These are phyloP conservation scores for Zaprionus africanus DNA, from an alignment of 1,140 invertebrate genomes.

Conservation along the genomic window DNA sequence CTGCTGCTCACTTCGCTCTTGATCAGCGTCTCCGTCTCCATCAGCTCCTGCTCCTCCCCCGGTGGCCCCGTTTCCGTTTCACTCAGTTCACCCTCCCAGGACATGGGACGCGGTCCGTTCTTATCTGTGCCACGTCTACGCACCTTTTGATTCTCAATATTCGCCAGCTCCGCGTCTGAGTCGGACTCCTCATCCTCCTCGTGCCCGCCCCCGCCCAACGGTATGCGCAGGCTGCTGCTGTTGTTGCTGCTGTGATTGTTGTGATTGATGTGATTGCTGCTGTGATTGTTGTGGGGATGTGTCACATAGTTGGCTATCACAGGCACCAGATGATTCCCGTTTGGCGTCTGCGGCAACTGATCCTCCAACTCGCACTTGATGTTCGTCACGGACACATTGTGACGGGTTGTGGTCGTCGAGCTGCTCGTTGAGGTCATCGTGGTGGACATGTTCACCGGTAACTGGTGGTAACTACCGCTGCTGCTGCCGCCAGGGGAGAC, in stretches of 20 bases:
- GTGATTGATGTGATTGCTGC: constrained; percentile 24
- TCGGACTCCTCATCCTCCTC: constrained; percentile 69
- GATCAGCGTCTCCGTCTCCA: constrained; percentile 82
- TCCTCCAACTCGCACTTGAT: constrained; percentile 83
- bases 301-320: constrained; percentile 66
- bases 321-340: constrained; percentile 76
- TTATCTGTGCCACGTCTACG: constrained; percentile 65
- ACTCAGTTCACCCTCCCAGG: constrained; percentile 95
- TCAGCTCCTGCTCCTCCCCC: constrained; percentile 82
- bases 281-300: constrained; percentile 43
- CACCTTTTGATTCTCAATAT: constrained; percentile 82
- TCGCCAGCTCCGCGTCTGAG: constrained; percentile 78
- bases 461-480: constrained; percentile 60
- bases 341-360: constrained; percentile 52
- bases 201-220: constrained; percentile 39
- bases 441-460: constrained; percentile 69
- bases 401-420: constrained; percentile 44
- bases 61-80: constrained; percentile 85
- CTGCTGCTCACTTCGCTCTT: constrained; percentile 64
- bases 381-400: constrained; percentile 83
- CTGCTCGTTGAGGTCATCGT: constrained; percentile 23
- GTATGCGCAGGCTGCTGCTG: constrained; percentile 67
- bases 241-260: constrained; percentile 26
- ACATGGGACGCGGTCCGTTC: constrained; percentile 90
- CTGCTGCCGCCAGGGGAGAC: constrained; percentile 46